Percentiles rank a stretch among this genome's conserved stretches.
phyloP scores from a whole-genome alignment of 2,113 vertebrate genomes.

The Sapayoa aenigma region DNA sequence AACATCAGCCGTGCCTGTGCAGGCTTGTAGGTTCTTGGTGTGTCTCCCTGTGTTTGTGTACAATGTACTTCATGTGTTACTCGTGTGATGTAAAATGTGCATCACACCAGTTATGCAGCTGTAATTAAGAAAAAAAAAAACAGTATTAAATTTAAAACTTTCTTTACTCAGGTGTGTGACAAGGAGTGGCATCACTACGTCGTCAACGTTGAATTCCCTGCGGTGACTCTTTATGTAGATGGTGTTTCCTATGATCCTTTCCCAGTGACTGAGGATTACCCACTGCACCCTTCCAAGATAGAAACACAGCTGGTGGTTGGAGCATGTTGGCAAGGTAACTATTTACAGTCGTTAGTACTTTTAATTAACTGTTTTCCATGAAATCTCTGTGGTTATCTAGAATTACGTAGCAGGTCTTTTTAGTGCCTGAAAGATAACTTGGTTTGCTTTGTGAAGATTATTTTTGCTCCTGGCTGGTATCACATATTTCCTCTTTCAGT shows the following conservation, averaged over 20 bases:
- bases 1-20: not conserved
- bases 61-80: not conserved
- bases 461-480: not conserved
- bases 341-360: not conserved
- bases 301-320: slow-evolving; percentile 93
- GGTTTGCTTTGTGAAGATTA: not conserved
- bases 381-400: not conserved
- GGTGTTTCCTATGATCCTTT: slow-evolving; percentile 89
- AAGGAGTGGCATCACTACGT: slow-evolving; percentile 98
- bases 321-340: slow-evolving; percentile 96
- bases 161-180: slow-evolving; percentile 84
- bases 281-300: slow-evolving; percentile 86
- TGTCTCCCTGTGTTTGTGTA: not conserved
- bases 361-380: not conserved
- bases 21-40: not conserved
- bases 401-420: not conserved
- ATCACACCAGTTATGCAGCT: not conserved
- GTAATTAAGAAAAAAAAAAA: no score
- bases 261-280: slow-evolving; percentile 94
- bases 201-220: slow-evolving; percentile 88
- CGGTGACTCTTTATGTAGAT: slow-evolving; percentile 87
- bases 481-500: not conserved
- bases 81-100: not conserved
- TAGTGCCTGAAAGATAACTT: not conserved
- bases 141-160: not conserved